A percentile compares a stretch with the other conserved stretches of the same genome.
Conservation (phyloP, 2,113 vertebrate genomes). For the Merops nubicus region DNA sequence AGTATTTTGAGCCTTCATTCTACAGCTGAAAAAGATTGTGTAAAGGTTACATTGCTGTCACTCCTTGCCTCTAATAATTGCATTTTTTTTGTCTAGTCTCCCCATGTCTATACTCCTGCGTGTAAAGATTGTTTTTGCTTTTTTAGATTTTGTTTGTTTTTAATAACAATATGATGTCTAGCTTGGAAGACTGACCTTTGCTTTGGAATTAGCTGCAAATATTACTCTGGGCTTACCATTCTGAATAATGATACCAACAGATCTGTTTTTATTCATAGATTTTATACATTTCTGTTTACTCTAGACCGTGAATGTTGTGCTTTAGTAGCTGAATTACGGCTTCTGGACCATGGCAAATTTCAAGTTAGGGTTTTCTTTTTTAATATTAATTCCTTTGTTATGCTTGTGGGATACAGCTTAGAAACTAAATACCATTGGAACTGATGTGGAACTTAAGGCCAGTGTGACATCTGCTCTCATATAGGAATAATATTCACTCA, state of each 20-base stretch:
- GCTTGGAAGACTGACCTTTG: conserved; percentile 13
- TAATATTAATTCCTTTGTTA: neutral
- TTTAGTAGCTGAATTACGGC: neutral
- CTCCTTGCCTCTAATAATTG: neutral
- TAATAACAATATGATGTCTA: neutral
- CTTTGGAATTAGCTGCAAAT: neutral
- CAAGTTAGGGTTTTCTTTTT: neutral
- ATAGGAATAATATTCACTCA: neutral
- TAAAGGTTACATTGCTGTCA: neutral
- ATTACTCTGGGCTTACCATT: neutral
- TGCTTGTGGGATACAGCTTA: neutral
- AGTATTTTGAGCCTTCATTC: neutral
- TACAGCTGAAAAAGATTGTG: neutral
- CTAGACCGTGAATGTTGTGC: neutral
- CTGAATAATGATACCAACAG: neutral
- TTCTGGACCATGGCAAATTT: neutral
- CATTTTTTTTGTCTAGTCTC: neutral
- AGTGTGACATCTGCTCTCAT: neutral
- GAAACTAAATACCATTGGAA: neutral
- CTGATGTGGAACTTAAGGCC: neutral
- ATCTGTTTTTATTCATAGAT: neutral
- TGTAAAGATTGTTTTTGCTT: neutral
- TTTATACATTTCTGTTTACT: neutral
- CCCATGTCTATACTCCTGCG: neutral
- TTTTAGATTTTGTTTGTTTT: conserved; percentile 13